Evolutionary conservation across 1,140 invertebrate species (phyloP).

Genomic region (Pogonomyrmex barbatus): DNA sequence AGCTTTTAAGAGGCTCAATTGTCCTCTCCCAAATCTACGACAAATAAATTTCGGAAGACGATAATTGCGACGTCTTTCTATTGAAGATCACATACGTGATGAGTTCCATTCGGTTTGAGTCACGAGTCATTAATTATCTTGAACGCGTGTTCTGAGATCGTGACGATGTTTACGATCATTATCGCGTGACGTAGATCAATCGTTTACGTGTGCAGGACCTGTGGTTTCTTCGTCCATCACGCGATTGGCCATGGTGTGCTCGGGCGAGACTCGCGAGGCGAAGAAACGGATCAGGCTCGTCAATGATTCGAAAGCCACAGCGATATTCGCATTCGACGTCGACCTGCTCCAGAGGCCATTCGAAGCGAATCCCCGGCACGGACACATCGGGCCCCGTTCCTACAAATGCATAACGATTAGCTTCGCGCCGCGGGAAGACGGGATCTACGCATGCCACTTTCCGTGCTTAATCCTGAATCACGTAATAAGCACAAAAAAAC

Average conservation of each 20-base stretch:
- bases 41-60: background rate
- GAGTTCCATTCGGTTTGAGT: background rate
- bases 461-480: slow-evolving; percentile 76
- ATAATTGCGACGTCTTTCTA: background rate
- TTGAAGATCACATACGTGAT: slow-evolving; percentile 9
- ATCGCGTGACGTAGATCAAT: background rate
- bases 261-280: slow-evolving; percentile 3
- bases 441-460: slow-evolving; percentile 72
- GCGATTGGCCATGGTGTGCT: slow-evolving; percentile 55
- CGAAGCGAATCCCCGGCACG: slow-evolving; percentile 70
- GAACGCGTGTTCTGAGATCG: background rate
- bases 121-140: slow-evolving; percentile 26
- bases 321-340: slow-evolving; percentile 77
- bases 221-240: slow-evolving; percentile 30
- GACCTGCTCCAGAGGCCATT: slow-evolving; percentile 74
- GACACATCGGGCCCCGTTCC: slow-evolving; percentile 69
- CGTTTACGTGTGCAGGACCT: slow-evolving; percentile 41
- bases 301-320: slow-evolving; percentile 75
- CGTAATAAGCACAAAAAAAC: slow-evolving; percentile 61
- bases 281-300: slow-evolving; percentile 74
- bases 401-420: slow-evolving; percentile 72
- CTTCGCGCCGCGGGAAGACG: slow-evolving; percentile 68
- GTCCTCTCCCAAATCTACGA: background rate
- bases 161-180: too few relatives aligned
- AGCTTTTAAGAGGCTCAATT: background rate